A percentile compares a stretch with the other conserved stretches of the same genome.
Conservation (phyloP, 2,888 invertebrate species). For the Cylindroiulus punctatus region DNA sequence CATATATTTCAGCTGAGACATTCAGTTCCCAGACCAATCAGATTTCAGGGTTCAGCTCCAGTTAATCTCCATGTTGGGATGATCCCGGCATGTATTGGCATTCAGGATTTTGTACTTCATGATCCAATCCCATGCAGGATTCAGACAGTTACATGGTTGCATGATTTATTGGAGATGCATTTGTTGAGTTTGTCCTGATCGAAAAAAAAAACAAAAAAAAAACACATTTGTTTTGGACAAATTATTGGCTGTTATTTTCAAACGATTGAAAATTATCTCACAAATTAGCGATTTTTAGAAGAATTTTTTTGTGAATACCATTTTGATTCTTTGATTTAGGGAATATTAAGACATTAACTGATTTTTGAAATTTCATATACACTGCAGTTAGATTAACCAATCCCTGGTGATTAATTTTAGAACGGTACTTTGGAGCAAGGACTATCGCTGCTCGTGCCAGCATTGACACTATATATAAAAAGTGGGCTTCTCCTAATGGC, state of each 20-base stretch:
- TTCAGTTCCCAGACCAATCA: background rate
- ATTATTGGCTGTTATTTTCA: background rate
- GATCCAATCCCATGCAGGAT: background rate
- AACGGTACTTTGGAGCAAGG: too few species aligned
- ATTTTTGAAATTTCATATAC: too few species aligned
- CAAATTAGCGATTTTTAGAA: background rate
- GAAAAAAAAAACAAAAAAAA: background rate
- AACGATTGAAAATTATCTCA: background rate
- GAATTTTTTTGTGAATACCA: too few species aligned
- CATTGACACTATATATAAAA: too few species aligned
- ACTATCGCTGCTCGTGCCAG: too few species aligned
- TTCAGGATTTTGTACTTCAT: background rate
- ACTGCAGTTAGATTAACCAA: too few species aligned
- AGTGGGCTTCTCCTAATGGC: too few species aligned
- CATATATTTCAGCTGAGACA: background rate
- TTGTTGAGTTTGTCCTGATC: background rate
- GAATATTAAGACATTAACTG: too few species aligned
- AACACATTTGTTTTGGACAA: too few species aligned
- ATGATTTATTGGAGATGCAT: background rate
- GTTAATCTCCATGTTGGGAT: background rate
- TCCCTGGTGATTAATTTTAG: too few species aligned
- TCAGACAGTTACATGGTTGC: background rate
- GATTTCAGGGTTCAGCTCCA: background rate
- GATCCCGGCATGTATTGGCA: background rate
- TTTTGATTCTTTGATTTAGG: too few species aligned